Percentiles rank a stretch among this genome's conserved stretches.
Evolutionary conservation across 2,888 invertebrate genomes (phyloP).

Genomic region (Silvanus unidentatus): DNA sequence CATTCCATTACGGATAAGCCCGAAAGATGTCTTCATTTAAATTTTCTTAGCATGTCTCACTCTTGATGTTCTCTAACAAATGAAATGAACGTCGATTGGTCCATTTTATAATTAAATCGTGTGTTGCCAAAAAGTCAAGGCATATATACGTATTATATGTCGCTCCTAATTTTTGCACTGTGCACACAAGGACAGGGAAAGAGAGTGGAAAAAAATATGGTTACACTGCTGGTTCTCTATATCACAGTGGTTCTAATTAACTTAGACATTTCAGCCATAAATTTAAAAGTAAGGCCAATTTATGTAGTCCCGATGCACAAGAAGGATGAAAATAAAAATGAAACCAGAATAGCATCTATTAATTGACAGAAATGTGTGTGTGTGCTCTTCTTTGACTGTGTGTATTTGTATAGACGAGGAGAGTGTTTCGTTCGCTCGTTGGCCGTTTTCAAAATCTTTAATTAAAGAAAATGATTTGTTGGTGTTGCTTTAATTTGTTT

Average conservation of each 20-base stretch:
- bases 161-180: too few species aligned
- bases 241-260: conserved; percentile 40
- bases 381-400: background rate
- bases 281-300: conserved; percentile 36
- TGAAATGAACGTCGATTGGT: too few species aligned
- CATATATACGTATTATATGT: too few species aligned
- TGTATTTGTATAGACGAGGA: too few species aligned
- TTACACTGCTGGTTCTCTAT: conserved; percentile 12
- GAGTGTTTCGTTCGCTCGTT: background rate
- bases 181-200: too few species aligned
- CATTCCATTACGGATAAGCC: conserved; percentile 41
- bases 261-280: conserved; percentile 38
- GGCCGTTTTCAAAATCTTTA: conserved; percentile 10
- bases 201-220: background rate
- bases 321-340: conserved; percentile 34
- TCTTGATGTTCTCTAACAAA: too few species aligned
- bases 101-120: too few species aligned
- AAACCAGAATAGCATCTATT: conserved; percentile 36
- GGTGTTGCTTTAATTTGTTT: conserved; percentile 7
- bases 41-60: conserved; percentile 14
- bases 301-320: conserved; percentile 30
- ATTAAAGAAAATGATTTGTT: conserved; percentile 13
- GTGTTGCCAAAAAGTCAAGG: too few species aligned
- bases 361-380: conserved; percentile 30
- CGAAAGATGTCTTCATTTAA: conserved; percentile 40